phyloP scores from a whole-genome alignment of 2,888 invertebrate genomes.

The Agonum fuliginosum region DNA sequence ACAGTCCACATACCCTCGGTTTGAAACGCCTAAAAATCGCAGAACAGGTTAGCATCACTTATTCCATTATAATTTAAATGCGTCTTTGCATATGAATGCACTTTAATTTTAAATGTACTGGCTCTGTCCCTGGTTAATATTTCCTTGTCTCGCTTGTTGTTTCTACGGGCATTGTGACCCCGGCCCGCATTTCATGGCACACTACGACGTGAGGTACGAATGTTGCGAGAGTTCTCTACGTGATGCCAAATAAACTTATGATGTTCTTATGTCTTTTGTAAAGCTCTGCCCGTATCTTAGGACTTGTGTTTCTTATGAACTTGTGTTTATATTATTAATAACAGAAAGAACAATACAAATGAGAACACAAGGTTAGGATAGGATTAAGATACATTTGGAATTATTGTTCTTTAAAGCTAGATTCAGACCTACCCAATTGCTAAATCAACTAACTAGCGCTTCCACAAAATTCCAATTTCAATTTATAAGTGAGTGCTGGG shows the following conservation, averaged over 20 bases:
- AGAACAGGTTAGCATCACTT: slow-evolving; percentile 49
- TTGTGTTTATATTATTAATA: no score
- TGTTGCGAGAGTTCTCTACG: not conserved
- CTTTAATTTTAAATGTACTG: slow-evolving; percentile 57
- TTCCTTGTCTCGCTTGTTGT: slow-evolving; percentile 50
- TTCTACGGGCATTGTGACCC: slow-evolving; percentile 19
- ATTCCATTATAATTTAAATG: slow-evolving; percentile 58
- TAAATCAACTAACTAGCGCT: no score
- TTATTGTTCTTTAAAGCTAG: no score
- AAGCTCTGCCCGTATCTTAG: not conserved
- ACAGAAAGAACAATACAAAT: no score
- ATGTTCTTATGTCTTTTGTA: not conserved
- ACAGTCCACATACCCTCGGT: not conserved
- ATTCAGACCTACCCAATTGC: no score
- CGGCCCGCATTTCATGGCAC: slow-evolving; percentile 8
- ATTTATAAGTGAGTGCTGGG: no score
- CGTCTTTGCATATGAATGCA: slow-evolving; percentile 58
- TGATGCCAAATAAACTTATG: not conserved
- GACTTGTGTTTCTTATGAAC: no score
- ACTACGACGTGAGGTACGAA: not conserved
- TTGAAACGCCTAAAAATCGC: slow-evolving; percentile 37
- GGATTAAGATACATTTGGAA: no score
- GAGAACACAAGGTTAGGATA: no score
- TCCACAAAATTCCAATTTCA: no score
- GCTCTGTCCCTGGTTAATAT: slow-evolving; percentile 35